Conservation (phyloP, 1,140 invertebrate species). For the Dufourea novaeangliae region DNA sequence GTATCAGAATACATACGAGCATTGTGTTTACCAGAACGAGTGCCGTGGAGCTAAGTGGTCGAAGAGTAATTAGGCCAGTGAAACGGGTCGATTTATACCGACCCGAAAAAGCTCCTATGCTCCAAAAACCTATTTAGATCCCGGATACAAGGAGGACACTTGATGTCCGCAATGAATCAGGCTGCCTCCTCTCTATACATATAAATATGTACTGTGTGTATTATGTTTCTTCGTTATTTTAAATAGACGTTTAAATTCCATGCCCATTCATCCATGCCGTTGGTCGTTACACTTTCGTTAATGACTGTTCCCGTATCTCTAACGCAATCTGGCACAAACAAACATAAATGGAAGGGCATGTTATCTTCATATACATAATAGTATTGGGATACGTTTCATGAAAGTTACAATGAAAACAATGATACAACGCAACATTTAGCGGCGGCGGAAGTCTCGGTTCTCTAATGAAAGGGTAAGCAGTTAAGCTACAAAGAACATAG, state of each 20-base stretch:
- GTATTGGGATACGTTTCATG: too few species aligned
- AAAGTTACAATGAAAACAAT: too few species aligned
- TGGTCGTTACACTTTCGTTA: constrained; percentile 6
- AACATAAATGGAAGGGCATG: not conserved
- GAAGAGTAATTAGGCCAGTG: constrained; percentile 44
- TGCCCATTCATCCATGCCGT: not conserved
- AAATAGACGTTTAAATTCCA: constrained; percentile 2
- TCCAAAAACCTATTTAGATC: constrained; percentile 37
- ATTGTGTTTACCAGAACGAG: constrained; percentile 9
- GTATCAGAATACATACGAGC: not conserved
- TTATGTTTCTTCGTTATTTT: not conserved
- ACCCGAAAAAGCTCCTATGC: constrained; percentile 33
- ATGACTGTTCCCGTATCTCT: not conserved
- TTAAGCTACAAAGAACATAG: too few species aligned
- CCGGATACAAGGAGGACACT: not conserved
- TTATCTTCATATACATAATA: too few species aligned
- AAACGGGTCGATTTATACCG: constrained; percentile 43
- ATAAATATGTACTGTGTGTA: too few species aligned
- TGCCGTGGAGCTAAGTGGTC: not conserved
- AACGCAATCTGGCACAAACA: not conserved
- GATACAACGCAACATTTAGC: too few species aligned
- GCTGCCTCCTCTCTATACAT: not conserved
- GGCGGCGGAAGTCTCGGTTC: not conserved
- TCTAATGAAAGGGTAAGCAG: not conserved
- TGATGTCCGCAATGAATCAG: too few species aligned